A percentile compares a stretch with the other conserved stretches of the same genome.
Conservation (phyloP, 2,888 invertebrate genomes). For the Andricus curvator region DNA sequence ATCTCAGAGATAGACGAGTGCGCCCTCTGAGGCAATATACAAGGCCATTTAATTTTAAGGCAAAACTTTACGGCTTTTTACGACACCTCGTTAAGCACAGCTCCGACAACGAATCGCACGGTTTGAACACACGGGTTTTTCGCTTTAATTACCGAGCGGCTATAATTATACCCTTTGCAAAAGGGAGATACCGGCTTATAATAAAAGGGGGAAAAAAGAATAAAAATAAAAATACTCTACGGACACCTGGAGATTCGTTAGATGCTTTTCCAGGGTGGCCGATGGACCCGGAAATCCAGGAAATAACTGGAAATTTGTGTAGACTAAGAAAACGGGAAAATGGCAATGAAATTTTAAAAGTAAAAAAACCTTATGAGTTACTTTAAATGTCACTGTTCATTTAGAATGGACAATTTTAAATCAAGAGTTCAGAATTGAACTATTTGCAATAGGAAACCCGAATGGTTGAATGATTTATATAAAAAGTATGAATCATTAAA, state of each 20-base stretch:
- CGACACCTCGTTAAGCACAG: constrained; percentile 29
- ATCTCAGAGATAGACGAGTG: constrained; percentile 4
- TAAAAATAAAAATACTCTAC: constrained; percentile 8
- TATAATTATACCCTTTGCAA: constrained; percentile 49
- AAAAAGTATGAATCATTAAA: too few relatives aligned
- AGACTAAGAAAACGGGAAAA: too few relatives aligned
- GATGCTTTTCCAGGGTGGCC: background rate
- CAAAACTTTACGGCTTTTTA: constrained; percentile 17
- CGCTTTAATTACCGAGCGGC: constrained; percentile 46
- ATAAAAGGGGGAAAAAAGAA: background rate
- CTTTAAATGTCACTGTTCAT: too few relatives aligned
- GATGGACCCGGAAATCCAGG: too few relatives aligned
- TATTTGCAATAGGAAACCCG: too few relatives aligned
- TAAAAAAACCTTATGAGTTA: too few relatives aligned
- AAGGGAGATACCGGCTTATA: background rate
- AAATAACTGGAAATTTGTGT: too few relatives aligned
- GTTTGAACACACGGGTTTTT: constrained; percentile 24
- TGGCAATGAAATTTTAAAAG: too few relatives aligned
- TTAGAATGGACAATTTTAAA: too few relatives aligned
- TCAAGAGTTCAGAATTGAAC: too few relatives aligned
- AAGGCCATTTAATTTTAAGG: constrained; percentile 26
- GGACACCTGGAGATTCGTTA: constrained; percentile 10
- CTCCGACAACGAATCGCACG: background rate
- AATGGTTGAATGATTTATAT: too few relatives aligned
- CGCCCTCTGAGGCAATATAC: background rate